These are phyloP conservation scores for Pelecanoides urinatrix DNA, from an alignment of 2,113 vertebrate genomes.

Conservation along the genomic window DNA sequence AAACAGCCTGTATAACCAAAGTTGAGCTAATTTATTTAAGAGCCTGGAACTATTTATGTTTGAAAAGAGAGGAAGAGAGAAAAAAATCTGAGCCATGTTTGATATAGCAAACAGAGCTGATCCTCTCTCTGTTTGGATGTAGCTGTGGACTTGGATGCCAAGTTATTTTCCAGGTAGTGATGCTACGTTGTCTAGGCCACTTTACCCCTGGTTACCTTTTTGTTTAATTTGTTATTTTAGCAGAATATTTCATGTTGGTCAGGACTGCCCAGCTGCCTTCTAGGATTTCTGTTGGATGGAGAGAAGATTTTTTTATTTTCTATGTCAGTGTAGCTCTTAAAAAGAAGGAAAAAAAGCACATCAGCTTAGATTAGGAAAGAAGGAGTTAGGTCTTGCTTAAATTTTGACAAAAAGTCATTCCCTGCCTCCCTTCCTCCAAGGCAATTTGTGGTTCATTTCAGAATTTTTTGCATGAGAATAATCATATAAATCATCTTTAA, in stretches of 20 bases:
- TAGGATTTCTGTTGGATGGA: constrained; percentile 59
- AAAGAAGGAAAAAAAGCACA: not conserved
- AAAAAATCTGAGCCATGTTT: not conserved
- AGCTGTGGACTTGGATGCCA: constrained; percentile 18
- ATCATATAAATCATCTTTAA: not conserved
- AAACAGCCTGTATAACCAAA: constrained; percentile 6
- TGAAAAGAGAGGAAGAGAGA: constrained; percentile 9
- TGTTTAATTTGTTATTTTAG: constrained; percentile 44
- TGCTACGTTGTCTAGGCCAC: constrained; percentile 7
- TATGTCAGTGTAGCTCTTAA: constrained; percentile 36
- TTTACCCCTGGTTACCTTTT: constrained; percentile 29
- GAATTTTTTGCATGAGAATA: not conserved
- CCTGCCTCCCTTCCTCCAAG: not conserved
- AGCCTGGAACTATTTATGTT: constrained; percentile 37
- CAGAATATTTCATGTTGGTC: constrained; percentile 38
- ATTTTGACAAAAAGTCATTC: not conserved
- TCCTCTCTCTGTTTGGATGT: constrained; percentile 28
- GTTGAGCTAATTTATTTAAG: constrained; percentile 32
- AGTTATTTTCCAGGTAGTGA: constrained; percentile 51
- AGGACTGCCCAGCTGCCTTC: constrained; percentile 48
- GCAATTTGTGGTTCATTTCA: not conserved
- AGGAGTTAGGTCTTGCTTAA: not conserved
- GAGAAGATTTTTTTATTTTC: constrained; percentile 46
- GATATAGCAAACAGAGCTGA: constrained; percentile 49
- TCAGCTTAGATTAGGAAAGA: not conserved